Base-by-base conservation (phyloP, 1,140 invertebrate species). In the Panagrolaimus sp. region DNA sequence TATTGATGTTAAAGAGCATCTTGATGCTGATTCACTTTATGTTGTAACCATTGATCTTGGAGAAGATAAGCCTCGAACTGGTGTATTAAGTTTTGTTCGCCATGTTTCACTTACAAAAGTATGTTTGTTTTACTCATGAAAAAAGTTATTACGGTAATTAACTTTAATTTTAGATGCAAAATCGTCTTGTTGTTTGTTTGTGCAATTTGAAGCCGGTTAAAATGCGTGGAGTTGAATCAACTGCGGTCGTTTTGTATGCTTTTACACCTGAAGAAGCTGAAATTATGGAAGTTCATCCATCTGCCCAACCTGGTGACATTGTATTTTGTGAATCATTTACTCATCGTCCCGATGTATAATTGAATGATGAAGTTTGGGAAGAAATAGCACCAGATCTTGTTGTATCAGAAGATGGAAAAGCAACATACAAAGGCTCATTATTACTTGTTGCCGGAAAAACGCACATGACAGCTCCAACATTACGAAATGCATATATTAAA, bases 291-390 rank as follows among this genome's bases (percentile, higher is more conserved):
- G 82, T 85, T 38, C 82, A 84, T 44, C 53, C 80, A 5, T 79
- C 77, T 5, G 72, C 78, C 16, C 72, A 74, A 25, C 82, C 84
- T 25, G 86, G 86, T 14, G 85, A 87, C 70, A 70, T 76, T 38
- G 80, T 87, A 4, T 78, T 72, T 9, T 82, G 79, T 66, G 74
- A 38, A 11, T n/a, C 70, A 23, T 82, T 70, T 47, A 43, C 51
- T 27, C 72, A 71, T 63, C 65, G 88, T 71, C 91, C 92, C 31
- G 92, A 95, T 86, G 81, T 87, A 3, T 86, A 89, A 70, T 84
- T 96, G 11, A 94, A 93, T 82, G 94, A 94, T 84, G 96, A 96
- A 84, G 89, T 95, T 67, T 95, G 92, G 86, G 93, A 96, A 85
- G 89, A 89, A 8, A 89, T 92, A 76, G 91, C 91, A 42, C 90